Percentiles rank a stretch among this genome's conserved stretches.
Evolutionary conservation across 64 coral and sea anemone species (phyloP).

Genomic region (Pocillopora verrucosa): DNA sequence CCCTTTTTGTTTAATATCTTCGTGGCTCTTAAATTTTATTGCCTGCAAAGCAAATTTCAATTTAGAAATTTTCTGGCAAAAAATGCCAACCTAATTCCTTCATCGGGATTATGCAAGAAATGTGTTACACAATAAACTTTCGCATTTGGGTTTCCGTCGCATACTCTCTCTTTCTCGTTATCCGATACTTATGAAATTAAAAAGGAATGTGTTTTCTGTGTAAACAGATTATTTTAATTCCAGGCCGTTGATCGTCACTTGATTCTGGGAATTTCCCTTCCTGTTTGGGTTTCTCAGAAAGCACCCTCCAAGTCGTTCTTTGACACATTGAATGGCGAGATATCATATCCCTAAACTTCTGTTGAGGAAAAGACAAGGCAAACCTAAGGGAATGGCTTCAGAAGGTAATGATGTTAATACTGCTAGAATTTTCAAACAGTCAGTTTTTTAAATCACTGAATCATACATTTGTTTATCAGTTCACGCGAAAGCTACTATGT

Average conservation of each 20-base stretch:
- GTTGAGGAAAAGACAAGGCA: background rate
- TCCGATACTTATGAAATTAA: background rate
- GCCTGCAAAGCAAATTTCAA: too few relatives aligned
- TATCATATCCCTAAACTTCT: background rate
- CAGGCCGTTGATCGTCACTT: background rate
- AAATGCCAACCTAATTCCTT: too few relatives aligned
- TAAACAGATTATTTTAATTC: background rate
- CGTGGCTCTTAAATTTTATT: too few relatives aligned
- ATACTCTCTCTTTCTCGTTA: too few relatives aligned
- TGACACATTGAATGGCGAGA: background rate
- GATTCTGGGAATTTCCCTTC: background rate
- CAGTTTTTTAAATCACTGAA: too few relatives aligned
- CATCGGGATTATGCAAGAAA: too few relatives aligned
- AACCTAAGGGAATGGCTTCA: background rate
- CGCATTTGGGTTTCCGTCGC: too few relatives aligned
- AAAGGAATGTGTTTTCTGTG: background rate
- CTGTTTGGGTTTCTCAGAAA: background rate
- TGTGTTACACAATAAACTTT: too few relatives aligned
- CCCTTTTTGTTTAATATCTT: too few relatives aligned
- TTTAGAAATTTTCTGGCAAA: too few relatives aligned
- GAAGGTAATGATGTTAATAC: background rate
- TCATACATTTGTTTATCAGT: too few relatives aligned
- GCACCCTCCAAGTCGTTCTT: background rate
- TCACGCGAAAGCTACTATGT: too few relatives aligned
- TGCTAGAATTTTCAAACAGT: background rate